Conservation (phyloP, 2,888 invertebrate genomes). For the Mythimna lalbum region DNA sequence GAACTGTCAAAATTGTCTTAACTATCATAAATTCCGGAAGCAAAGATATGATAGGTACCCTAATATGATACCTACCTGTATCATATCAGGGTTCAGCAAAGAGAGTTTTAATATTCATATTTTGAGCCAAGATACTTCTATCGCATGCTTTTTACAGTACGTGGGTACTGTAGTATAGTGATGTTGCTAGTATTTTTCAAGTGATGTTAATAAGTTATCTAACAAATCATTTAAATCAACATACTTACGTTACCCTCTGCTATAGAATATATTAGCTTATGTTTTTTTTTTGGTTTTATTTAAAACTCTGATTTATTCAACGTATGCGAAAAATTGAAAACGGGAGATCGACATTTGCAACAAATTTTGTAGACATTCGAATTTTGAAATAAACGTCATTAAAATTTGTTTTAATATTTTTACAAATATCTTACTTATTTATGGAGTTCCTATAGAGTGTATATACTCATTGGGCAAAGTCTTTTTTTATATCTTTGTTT, state of each 20-base stretch:
- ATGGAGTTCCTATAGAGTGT: neutral
- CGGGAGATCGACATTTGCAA: conserved; percentile 64
- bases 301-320: conserved; percentile 53
- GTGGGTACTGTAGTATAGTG: no score
- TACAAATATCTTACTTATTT: neutral
- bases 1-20: neutral
- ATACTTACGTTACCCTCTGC: conserved; percentile 41
- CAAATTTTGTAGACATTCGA: conserved; percentile 74
- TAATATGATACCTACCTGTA: no score
- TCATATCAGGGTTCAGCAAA: neutral
- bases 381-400: conserved; percentile 68
- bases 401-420: conserved; percentile 24
- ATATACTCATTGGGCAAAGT: conserved; percentile 16
- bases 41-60: no score
- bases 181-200: neutral
- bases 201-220: neutral
- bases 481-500: neutral
- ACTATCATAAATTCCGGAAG: no score
- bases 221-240: neutral
- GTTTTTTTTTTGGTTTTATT: conserved; percentile 27
- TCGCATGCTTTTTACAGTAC: no score
- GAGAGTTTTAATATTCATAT: neutral
- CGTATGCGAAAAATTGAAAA: conserved; percentile 56
- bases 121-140: neutral
- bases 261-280: conserved; percentile 1